Percentiles rank a stretch among this genome's conserved stretches.
Evolutionary conservation across 2,113 vertebrate species (phyloP).

Genomic region (Coptodon bakossiorum): DNA sequence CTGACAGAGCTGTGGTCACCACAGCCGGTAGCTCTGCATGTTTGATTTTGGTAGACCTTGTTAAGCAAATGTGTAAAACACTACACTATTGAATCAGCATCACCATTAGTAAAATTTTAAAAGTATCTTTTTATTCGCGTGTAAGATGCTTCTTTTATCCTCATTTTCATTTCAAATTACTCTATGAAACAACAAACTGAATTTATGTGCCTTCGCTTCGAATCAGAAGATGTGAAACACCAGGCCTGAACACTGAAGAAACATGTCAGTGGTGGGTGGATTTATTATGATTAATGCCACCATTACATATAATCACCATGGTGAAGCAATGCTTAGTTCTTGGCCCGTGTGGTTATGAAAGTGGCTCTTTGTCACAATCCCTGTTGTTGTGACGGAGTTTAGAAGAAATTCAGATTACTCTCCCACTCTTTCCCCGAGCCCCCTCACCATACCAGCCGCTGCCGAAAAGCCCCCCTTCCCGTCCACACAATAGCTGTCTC

Average conservation of each 20-base stretch:
- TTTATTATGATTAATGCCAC: constrained; percentile 51
- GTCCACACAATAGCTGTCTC: constrained; percentile 66
- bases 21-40: neutral
- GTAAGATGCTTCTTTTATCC: neutral
- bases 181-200: neutral
- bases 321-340: constrained; percentile 46
- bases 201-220: neutral
- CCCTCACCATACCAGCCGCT: constrained; percentile 43
- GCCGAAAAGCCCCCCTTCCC: constrained; percentile 24
- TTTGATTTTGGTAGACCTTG: neutral
- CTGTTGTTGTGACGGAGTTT: constrained; percentile 54
- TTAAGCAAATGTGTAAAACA: neutral
- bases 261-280: constrained; percentile 46
- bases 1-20: neutral
- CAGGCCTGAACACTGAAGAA: constrained; percentile 2
- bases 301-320: constrained; percentile 57
- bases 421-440: constrained; percentile 56
- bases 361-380: constrained; percentile 53
- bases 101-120: neutral
- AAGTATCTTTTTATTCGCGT: neutral
- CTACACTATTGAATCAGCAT: neutral
- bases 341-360: constrained; percentile 40
- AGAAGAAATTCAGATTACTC: constrained; percentile 65
- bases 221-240: neutral
- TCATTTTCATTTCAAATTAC: neutral